phyloP scores from a whole-genome alignment of 1,140 invertebrate genomes.

The Kradibia gibbosae region DNA sequence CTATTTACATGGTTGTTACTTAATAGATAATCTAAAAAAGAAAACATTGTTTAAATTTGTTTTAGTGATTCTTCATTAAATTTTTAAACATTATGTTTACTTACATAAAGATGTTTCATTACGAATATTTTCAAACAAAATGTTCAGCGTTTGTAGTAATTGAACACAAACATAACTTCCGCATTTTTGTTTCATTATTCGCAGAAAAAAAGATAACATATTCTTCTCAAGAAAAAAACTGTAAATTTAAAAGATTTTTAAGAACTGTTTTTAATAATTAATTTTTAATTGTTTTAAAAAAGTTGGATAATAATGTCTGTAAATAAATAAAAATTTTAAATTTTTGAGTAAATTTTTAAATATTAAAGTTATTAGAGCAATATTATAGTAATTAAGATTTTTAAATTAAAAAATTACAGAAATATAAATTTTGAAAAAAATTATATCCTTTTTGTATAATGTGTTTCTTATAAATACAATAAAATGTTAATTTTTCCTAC shows the following conservation, averaged over 20 bases:
- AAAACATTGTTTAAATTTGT: conserved; percentile 20
- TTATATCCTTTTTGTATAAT: neutral
- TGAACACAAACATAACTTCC: conserved; percentile 98
- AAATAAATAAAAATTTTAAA: too few relatives aligned
- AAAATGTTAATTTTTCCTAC: conserved; percentile 76
- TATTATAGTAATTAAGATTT: neutral
- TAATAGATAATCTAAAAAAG: conserved; percentile 94
- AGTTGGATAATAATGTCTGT: too few relatives aligned
- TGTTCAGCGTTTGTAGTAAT: conserved; percentile 97
- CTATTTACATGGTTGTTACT: conserved; percentile 99
- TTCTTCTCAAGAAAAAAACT: conserved; percentile 99
- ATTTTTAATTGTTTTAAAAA: too few relatives aligned
- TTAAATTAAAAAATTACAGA: neutral
- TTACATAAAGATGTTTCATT: conserved; percentile 99
- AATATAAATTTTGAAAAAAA: neutral
- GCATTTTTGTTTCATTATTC: conserved; percentile 98
- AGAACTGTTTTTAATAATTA: too few relatives aligned
- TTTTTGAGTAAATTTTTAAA: neutral
- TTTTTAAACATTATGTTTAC: conserved; percentile 66
- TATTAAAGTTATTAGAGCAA: neutral
- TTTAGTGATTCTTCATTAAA: neutral
- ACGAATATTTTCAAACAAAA: conserved; percentile 98
- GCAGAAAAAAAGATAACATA: conserved; percentile 98
- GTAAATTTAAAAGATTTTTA: conserved; percentile 66
- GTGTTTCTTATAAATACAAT: neutral